Evolutionary conservation across 2,113 vertebrate genomes (phyloP).

Genomic region (Sinocyclocheilus maitianheensis): DNA sequence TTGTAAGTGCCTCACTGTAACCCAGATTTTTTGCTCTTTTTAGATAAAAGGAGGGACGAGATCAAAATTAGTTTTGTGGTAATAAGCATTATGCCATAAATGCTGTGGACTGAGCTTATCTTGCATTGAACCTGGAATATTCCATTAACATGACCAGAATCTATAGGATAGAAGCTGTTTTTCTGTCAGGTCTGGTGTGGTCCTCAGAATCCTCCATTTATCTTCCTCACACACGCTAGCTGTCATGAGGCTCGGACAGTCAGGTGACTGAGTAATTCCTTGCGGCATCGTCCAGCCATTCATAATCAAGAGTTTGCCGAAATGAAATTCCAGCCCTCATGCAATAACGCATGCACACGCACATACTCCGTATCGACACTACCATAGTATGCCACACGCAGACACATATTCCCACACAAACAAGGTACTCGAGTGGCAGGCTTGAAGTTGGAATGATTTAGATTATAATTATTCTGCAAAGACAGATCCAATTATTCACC

Average conservation of each 20-base stretch:
- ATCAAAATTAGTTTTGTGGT: not conserved
- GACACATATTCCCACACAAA: constrained; percentile 11
- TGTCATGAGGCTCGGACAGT: constrained; percentile 17
- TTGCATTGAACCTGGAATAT: not conserved
- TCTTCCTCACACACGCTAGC: not conserved
- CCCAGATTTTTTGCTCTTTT: not conserved
- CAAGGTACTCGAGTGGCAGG: constrained; percentile 25
- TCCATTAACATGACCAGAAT: not conserved
- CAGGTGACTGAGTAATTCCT: constrained; percentile 31
- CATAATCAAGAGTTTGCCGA: constrained; percentile 26
- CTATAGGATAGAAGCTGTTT: not conserved
- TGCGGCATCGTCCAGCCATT: constrained; percentile 21
- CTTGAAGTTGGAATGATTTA: constrained; percentile 53
- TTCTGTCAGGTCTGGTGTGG: not conserved
- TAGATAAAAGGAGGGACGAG: not conserved
- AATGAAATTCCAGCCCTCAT: constrained; percentile 8
- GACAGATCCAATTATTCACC: constrained; percentile 49
- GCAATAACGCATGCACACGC: not conserved
- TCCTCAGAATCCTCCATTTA: constrained; percentile 8
- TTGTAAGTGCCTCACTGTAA: not conserved
- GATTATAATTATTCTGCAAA: constrained; percentile 54
- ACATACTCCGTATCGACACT: constrained; percentile 11
- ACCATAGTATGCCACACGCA: constrained; percentile 22
- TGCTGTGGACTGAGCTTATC: not conserved
- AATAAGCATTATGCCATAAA: not conserved